These are phyloP conservation scores for Tachysurus fulvidraco DNA, from an alignment of 2,113 vertebrate species.

Conservation along the genomic window DNA sequence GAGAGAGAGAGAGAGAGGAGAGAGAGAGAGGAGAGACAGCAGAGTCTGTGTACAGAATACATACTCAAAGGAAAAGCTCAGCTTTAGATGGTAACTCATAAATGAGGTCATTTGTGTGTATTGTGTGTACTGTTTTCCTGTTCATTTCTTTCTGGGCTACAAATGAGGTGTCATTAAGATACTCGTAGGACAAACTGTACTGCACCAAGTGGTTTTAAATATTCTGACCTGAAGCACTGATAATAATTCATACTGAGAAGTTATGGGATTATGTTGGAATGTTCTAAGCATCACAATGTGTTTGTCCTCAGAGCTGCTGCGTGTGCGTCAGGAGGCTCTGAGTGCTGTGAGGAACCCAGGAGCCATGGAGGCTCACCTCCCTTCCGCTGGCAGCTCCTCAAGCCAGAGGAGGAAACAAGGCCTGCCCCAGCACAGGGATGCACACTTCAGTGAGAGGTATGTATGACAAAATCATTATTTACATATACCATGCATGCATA, in stretches of 20 bases:
- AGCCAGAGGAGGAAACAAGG: constrained; percentile 93
- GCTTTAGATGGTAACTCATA: background rate
- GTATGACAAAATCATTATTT: constrained; percentile 3
- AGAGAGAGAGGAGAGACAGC: constrained; percentile 33
- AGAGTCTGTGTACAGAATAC: constrained; percentile 14
- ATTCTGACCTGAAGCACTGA: constrained; percentile 3
- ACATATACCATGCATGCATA: background rate
- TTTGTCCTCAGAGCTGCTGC: constrained; percentile 79
- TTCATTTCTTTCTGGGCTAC: constrained; percentile 20
- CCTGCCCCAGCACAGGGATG: constrained; percentile 86
- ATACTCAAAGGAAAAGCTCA: constrained; percentile 1
- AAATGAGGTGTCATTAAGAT: background rate
- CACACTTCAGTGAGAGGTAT: constrained; percentile 90
- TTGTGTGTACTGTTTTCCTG: constrained; percentile 28
- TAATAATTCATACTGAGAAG: background rate
- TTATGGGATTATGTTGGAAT: background rate
- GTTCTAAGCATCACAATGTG: background rate
- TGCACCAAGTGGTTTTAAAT: background rate
- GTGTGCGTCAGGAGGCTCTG: constrained; percentile 86
- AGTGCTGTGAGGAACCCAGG: constrained; percentile 78
- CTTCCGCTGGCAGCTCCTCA: constrained; percentile 77
- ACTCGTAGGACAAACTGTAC: background rate
- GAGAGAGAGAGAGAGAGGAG: constrained; percentile 47
- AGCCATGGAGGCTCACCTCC: constrained; percentile 87
- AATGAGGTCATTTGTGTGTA: constrained; percentile 25